phyloP scores from a whole-genome alignment of 2,888 invertebrate genomes.

The Eristalis pertinax region DNA sequence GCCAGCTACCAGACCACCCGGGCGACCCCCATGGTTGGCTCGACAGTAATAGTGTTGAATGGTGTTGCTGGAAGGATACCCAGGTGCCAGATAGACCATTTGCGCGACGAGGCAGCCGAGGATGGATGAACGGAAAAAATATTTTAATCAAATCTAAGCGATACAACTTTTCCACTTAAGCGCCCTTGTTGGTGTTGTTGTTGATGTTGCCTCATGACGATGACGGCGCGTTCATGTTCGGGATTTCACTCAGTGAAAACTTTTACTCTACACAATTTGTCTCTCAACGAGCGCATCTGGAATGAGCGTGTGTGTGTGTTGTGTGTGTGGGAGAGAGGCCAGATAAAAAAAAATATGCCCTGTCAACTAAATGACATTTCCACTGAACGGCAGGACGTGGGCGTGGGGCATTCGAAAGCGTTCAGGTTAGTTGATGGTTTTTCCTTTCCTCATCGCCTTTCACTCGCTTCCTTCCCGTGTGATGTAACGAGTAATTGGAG shows the following conservation, averaged over 20 bases:
- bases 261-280: conserved; percentile 36
- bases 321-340: not conserved
- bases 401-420: not conserved
- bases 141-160: conserved; percentile 71
- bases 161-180: conserved; percentile 68
- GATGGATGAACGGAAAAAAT: conserved; percentile 4
- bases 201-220: conserved; percentile 9
- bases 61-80: conserved; percentile 49
- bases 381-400: conserved; percentile 1
- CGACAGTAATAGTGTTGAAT: conserved; percentile 13
- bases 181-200: conserved; percentile 36
- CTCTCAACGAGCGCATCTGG: not conserved
- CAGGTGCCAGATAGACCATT: conserved; percentile 54
- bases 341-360: conserved; percentile 1
- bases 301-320: conserved; percentile 5
- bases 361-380: conserved; percentile 55
- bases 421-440: conserved; percentile 1
- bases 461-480: conserved; percentile 1
- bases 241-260: conserved; percentile 26
- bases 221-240: conserved; percentile 12
- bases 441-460: not conserved
- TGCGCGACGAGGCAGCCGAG: not conserved
- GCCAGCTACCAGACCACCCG: not conserved
- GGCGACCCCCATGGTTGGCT: not conserved
- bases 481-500: conserved; percentile 67